These are phyloP conservation scores for Pica pica DNA, from an alignment of 2,113 vertebrate species.

Conservation along the genomic window DNA sequence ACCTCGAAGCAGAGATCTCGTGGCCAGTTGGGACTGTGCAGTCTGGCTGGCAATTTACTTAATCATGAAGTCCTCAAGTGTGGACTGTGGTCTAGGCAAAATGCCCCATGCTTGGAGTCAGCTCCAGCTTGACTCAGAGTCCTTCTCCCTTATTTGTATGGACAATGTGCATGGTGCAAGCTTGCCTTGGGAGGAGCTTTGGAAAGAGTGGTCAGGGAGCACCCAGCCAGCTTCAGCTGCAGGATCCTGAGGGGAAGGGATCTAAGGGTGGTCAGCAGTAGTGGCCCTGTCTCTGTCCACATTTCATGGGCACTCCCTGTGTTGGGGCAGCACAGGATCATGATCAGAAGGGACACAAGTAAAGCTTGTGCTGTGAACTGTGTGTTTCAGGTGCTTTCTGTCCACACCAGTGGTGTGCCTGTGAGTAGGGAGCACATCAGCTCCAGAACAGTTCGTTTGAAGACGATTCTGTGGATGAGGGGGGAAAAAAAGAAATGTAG, in stretches of 20 bases:
- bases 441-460: not conserved
- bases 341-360: too few species aligned
- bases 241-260: fast-evolving
- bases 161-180: not conserved
- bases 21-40: not conserved
- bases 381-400: not conserved
- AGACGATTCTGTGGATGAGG: not conserved
- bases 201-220: not conserved
- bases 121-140: not conserved
- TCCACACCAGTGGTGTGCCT: not conserved
- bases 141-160: fast-evolving
- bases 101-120: not conserved
- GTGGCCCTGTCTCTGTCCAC: fast-evolving
- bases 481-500: not conserved
- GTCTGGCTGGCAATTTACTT: not conserved
- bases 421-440: fast-evolving
- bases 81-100: not conserved
- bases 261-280: fast-evolving
- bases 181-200: not conserved
- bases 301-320: fast-evolving
- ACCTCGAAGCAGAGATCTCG: not conserved
- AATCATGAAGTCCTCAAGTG: not conserved
- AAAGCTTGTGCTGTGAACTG: not conserved
- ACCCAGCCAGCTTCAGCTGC: not conserved
- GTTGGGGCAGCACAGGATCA: not conserved